Base-by-base conservation (phyloP, 1,140 invertebrate species). In the Eubasilissa regina region DNA sequence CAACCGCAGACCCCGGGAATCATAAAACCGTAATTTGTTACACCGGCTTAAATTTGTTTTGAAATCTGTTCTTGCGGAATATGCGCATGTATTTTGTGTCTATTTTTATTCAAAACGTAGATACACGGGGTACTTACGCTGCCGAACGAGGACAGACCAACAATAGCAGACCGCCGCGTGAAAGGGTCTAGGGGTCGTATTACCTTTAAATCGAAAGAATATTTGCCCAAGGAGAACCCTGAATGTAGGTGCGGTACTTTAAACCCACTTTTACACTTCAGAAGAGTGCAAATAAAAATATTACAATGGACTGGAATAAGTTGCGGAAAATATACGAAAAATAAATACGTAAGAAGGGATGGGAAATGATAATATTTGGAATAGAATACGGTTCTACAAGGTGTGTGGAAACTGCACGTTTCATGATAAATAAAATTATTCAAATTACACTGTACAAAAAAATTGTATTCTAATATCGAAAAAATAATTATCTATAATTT, bases 221-320 rank as follows among this genome's bases (percentile, higher is more conserved):
- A 68, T 68, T 68, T 44, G n/a, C 64, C 47, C 60, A 68, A 68
- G 44, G 45, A n/a, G 15, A 19, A 10, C 8, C 44, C 7, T 47
- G 44, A 35, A 68, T 68, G 64, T 68, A 44, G 44, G 15, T 7
- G 44, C 0, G 44, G 44, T 48, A 45, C 64, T 68, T 68, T 68
- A 19, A 68, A 68, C 44, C 64, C 43, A 47, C 44, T 68, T 68
- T 68, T 68, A n/a, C 44, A 68, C 64, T 68, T 68, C n/a, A 45
- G 44, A 68, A 48, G 45, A 66, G n/a, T 43, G 43, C 62, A 66
- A 66, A 48, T 19, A 68, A 51, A 15, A 13, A 15, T 51, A 15
- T 51, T 8, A 15, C 11, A 51, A 51, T 51, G n/a, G 11, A 51
- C 48, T 12, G 11, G 48, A 51, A 51, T 51, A 51, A 51, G n/a